A percentile compares a stretch with the other conserved stretches of the same genome.
Conservation (phyloP, 2,797 vertebrate species). For the Streptopelia turtur region DNA sequence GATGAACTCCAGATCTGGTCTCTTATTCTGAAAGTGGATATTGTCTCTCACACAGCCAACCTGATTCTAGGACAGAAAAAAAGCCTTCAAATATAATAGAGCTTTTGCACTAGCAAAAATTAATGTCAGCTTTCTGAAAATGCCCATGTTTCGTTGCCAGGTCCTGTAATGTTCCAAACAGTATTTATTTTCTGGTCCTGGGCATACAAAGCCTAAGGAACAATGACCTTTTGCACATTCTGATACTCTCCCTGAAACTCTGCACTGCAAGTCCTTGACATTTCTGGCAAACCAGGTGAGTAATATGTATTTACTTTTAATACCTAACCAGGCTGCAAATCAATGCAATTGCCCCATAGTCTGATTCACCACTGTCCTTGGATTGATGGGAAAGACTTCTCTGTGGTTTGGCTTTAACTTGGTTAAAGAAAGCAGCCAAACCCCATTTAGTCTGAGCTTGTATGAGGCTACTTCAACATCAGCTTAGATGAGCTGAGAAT, state of each 20-base stretch:
- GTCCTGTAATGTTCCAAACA: neutral
- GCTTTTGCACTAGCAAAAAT: neutral
- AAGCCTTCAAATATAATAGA: neutral
- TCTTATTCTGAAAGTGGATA: neutral
- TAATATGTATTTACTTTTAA: constrained; percentile 40
- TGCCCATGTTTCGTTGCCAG: neutral
- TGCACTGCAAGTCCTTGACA: constrained; percentile 33
- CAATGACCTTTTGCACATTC: constrained; percentile 21
- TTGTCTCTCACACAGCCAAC: neutral
- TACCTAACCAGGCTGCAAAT: constrained; percentile 47
- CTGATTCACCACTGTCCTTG: constrained; percentile 6
- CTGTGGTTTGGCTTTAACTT: constrained; percentile 26
- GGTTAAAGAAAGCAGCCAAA: neutral
- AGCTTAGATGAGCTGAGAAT: neutral
- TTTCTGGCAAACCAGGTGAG: neutral
- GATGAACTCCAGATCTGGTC: neutral
- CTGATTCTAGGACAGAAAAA: neutral
- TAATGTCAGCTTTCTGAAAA: neutral
- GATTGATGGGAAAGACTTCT: neutral
- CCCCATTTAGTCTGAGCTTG: neutral
- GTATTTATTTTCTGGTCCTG: neutral
- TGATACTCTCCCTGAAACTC: neutral
- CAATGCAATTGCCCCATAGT: neutral
- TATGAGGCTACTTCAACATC: neutral
- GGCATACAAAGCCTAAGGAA: constrained; percentile 5